Percentiles rank a stretch among this genome's conserved stretches.
Evolutionary conservation across 1,140 invertebrate genomes (phyloP).

Genomic region (Cydia pomonella): DNA sequence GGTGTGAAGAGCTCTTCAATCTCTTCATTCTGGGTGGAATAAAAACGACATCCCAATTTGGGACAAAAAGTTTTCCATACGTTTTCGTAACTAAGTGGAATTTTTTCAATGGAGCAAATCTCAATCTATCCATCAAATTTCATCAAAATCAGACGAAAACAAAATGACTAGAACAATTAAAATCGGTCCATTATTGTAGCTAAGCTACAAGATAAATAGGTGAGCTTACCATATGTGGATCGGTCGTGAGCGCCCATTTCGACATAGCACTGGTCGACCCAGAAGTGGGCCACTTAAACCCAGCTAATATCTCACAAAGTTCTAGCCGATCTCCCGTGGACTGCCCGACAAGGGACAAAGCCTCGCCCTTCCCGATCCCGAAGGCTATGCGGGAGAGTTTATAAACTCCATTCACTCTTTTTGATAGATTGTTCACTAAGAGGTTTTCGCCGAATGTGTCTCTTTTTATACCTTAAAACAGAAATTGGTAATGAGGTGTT

Average conservation of each 20-base stretch:
- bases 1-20: too few species aligned
- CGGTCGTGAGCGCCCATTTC: constrained; percentile 46
- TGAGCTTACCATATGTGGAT: constrained; percentile 51
- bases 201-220: too few species aligned
- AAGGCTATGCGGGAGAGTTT: constrained; percentile 50
- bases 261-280: constrained; percentile 56
- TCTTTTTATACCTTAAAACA: constrained; percentile 39
- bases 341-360: constrained; percentile 53
- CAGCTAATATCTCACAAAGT: constrained; percentile 57
- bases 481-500: not conserved
- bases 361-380: constrained; percentile 55
- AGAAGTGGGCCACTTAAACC: constrained; percentile 48
- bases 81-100: too few species aligned
- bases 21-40: too few species aligned
- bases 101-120: too few species aligned
- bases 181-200: too few species aligned
- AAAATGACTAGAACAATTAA: too few species aligned
- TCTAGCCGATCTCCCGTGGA: constrained; percentile 48
- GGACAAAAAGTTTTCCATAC: too few species aligned
- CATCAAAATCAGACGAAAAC: too few species aligned
- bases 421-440: constrained; percentile 49
- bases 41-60: too few species aligned
- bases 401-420: constrained; percentile 39
- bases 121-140: too few species aligned
- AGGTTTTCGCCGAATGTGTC: constrained; percentile 60